A percentile compares a stretch with the other conserved stretches of the same genome.
phyloP scores from a whole-genome alignment of 2,797 vertebrate genomes.

The Mormyrops boulengeri region DNA sequence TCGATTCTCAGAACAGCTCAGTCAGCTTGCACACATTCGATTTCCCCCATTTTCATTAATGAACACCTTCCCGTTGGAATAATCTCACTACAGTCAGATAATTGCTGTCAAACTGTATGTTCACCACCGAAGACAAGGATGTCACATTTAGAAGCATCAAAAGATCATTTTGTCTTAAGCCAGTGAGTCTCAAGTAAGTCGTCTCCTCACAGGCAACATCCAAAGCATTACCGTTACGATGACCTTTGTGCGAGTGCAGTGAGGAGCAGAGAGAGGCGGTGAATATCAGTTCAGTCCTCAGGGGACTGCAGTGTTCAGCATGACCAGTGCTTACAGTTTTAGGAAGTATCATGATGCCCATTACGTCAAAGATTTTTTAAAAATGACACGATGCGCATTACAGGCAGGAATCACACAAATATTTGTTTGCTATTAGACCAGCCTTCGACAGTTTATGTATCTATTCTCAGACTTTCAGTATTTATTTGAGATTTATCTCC shows the following conservation, averaged over 20 bases:
- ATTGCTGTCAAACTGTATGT: conserved; percentile 17
- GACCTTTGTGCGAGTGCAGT: neutral
- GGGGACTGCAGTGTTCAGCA: neutral
- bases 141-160: conserved; percentile 19
- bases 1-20: neutral
- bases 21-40: neutral
- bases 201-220: neutral
- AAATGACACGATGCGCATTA: neutral
- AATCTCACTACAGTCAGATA: conserved; percentile 11
- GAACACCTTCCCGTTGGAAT: conserved; percentile 14
- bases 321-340: neutral
- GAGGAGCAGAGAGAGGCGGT: neutral
- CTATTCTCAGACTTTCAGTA: neutral
- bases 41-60: neutral
- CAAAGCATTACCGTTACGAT: neutral
- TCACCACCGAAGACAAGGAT: neutral
- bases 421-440: neutral
- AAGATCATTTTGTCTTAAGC: conserved; percentile 12
- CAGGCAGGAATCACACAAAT: neutral
- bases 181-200: neutral
- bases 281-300: neutral
- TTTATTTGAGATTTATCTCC: neutral
- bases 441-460: neutral
- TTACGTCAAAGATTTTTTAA: neutral
- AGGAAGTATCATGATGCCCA: neutral